Evolutionary conservation across 2,113 vertebrate genomes (phyloP).

Genomic region (Poicephalus gulielmi): DNA sequence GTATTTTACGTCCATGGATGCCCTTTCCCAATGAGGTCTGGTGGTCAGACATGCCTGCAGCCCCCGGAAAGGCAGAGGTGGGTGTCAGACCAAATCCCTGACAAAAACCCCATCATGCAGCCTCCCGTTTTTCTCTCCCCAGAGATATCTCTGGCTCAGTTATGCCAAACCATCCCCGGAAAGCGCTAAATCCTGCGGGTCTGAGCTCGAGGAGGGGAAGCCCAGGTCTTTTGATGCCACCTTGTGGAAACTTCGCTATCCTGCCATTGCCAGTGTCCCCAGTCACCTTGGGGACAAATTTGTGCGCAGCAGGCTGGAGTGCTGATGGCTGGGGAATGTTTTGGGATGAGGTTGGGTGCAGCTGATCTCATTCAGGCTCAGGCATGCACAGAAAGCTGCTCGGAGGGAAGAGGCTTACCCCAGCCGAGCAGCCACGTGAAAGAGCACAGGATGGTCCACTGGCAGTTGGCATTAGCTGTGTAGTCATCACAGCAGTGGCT

Average conservation of each 20-base stretch:
- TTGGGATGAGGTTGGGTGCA: not conserved
- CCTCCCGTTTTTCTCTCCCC: not conserved
- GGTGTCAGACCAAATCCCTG: not conserved
- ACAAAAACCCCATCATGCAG: not conserved
- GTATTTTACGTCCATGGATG: fast-evolving
- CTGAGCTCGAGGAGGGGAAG: not conserved
- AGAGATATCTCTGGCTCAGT: not conserved
- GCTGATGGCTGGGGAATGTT: not conserved
- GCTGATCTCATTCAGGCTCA: not conserved
- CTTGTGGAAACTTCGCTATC: conserved; percentile 36
- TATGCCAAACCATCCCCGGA: not conserved
- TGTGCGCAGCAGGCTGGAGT: not conserved
- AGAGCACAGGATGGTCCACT: fast-evolving
- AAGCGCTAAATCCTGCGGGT: not conserved
- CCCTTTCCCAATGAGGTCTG: fast-evolving
- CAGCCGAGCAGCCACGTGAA: fast-evolving
- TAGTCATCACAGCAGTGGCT: fast-evolving
- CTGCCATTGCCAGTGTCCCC: not conserved
- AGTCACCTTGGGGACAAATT: not conserved
- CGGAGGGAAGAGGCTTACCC: not conserved
- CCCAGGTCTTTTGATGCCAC: conserved; percentile 37
- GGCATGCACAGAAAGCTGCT: not conserved
- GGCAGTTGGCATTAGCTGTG: not conserved
- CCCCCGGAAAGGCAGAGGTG: not conserved
- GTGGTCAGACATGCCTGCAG: not conserved